Conservation (phyloP, 1,140 invertebrate genomes). For the Drosophila ercepeae region DNA sequence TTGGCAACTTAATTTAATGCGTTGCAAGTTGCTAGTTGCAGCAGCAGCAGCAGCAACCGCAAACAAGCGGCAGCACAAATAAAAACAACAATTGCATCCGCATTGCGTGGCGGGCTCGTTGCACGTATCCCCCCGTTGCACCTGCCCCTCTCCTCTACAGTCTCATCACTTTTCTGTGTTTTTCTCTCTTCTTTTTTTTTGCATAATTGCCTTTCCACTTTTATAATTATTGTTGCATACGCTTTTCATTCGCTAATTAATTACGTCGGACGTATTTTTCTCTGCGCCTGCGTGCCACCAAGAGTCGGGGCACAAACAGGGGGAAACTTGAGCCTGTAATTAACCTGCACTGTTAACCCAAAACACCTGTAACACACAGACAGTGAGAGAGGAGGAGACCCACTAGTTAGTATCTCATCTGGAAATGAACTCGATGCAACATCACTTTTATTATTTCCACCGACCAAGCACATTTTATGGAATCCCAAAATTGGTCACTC, state of each 20-base stretch:
- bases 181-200: constrained; percentile 45
- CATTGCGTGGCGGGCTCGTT: constrained; percentile 72
- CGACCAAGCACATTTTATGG: background rate
- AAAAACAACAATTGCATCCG: constrained; percentile 69
- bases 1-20: constrained; percentile 83
- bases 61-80: constrained; percentile 39
- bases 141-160: constrained; percentile 1
- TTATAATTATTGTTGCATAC: constrained; percentile 79
- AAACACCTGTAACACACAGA: background rate
- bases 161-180: constrained; percentile 14
- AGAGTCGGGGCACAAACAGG: too few relatives aligned
- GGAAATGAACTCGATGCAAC: constrained; percentile 14
- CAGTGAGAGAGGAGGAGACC: background rate
- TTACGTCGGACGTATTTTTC: constrained; percentile 49
- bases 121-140: constrained; percentile 17
- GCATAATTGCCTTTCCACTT: constrained; percentile 76
- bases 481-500: constrained; percentile 18
- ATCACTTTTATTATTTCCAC: background rate
- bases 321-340: background rate
- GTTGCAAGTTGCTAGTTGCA: constrained; percentile 64
- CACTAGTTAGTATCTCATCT: background rate
- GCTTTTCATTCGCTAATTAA: constrained; percentile 80
- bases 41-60: constrained; percentile 38
- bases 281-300: constrained; percentile 62
- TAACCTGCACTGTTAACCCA: constrained; percentile 4